Conservation (phyloP, 2,797 vertebrate species). For the Acomys russatus region DNA sequence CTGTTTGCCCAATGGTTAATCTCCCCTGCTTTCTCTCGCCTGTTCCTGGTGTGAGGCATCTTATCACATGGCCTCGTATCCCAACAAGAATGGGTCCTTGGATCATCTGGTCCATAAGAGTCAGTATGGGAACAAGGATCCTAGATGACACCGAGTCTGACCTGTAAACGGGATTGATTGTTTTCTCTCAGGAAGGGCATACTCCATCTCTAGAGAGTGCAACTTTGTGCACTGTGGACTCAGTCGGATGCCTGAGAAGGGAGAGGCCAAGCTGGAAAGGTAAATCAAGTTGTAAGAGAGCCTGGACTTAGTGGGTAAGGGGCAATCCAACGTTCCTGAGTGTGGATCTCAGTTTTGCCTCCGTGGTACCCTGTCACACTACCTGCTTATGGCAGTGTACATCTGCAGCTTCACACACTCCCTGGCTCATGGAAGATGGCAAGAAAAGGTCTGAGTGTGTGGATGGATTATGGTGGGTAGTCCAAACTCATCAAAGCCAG, state of each 20-base stretch:
- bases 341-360: neutral
- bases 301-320: neutral
- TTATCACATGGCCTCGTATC: no score
- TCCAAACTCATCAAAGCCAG: neutral
- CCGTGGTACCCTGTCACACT: neutral
- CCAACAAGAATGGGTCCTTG: neutral
- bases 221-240: neutral
- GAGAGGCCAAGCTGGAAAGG: neutral
- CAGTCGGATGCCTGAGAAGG: neutral
- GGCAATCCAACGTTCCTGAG: fast-evolving
- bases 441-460: neutral
- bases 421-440: neutral
- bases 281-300: neutral
- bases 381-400: neutral
- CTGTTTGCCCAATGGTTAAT: neutral
- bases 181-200: neutral
- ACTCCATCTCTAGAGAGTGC: neutral
- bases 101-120: neutral
- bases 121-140: neutral
- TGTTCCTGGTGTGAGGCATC: neutral
- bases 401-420: fast-evolving
- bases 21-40: neutral
- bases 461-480: neutral
- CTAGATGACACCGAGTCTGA: no score
- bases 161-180: neutral